Evolutionary conservation across 2,888 invertebrate species (phyloP).

Genomic region (Icerya purchasi): DNA sequence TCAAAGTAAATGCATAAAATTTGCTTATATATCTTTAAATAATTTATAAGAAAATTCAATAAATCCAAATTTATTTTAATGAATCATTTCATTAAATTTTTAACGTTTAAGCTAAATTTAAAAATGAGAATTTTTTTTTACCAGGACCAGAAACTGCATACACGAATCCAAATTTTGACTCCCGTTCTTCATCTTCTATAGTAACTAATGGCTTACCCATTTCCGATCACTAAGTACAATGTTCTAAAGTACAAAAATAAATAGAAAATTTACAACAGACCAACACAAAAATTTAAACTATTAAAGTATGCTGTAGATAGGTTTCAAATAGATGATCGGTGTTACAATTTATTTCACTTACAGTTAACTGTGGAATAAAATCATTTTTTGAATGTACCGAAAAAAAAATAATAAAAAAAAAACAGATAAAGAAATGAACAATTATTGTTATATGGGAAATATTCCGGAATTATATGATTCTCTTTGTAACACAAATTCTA

Average conservation of each 20-base stretch:
- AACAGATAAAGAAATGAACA: not conserved
- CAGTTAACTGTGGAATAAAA: too few relatives aligned
- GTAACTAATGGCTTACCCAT: constrained; percentile 23
- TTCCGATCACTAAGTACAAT: too few relatives aligned
- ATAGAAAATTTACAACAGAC: too few relatives aligned
- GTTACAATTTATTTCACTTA: too few relatives aligned
- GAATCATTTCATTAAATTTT: not conserved
- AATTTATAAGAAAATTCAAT: constrained; percentile 1
- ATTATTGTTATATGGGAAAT: not conserved
- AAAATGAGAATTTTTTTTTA: constrained; percentile 27
- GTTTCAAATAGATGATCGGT: too few relatives aligned
- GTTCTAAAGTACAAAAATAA: too few relatives aligned
- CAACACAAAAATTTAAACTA: too few relatives aligned
- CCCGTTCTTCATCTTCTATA: constrained; percentile 63
- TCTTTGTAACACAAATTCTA: too few relatives aligned
- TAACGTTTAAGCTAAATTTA: not conserved
- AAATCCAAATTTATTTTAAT: not conserved
- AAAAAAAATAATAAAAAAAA: not conserved
- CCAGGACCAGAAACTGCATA: constrained; percentile 97
- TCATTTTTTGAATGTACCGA: too few relatives aligned
- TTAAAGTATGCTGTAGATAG: too few relatives aligned
- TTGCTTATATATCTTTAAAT: constrained; percentile 5
- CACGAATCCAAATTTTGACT: constrained; percentile 80
- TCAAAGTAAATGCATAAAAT: constrained; percentile 1
- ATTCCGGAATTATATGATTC: too few relatives aligned